Evolutionary conservation across 2,797 vertebrate genomes (phyloP), one percentile per base, ranked within the genome.

Genomic region (Threskiornis aethiopicus): DNA sequence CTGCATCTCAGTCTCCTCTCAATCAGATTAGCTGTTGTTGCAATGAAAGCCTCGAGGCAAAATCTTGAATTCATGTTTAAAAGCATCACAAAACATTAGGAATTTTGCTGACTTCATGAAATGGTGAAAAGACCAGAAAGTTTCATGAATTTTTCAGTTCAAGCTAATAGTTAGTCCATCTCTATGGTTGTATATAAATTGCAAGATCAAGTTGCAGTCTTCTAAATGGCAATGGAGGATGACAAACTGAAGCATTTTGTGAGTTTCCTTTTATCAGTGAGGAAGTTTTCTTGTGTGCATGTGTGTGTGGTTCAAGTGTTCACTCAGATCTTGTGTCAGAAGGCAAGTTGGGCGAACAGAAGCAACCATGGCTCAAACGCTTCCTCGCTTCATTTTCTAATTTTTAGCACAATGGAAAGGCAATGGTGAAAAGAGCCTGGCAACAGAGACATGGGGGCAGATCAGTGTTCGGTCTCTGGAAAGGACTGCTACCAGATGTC

Each of bases 401-500:
- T 41, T n/a, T 59, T 87, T 85, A 6, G 0, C 39, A 26, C 19
- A 41, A 13, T 3, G 17, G 16, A 66, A 78, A 75, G 6, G 2
- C 21, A 54, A 4, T 1, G 4, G 8, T 73, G n/a, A 57, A 69
- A 78, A 82, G 31, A 79, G 5, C 15, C 39, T 37, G 24, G 13
- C n/a, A 85, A 35, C 9, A 49, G 19, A 82, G 14, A 44, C 10
- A 7, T 0, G 0, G 7, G 2, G 3, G 5, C 13, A 73, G 29
- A 55, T 47, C 6, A 77, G 24, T 28, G 28, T 15, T 72, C 47
- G 47, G 6, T 12, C 33, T 67, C n/a, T 55, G 69, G 16, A 80
- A 11, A 5, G 3, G 5, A 11, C 8, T 0, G 0, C 35, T 55
- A 13, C 10, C 35, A 29, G 24, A 20, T 39, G 14, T 69, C 8